phyloP scores from a whole-genome alignment of 1,140 invertebrate species.

The Lepidurus arcticus region DNA sequence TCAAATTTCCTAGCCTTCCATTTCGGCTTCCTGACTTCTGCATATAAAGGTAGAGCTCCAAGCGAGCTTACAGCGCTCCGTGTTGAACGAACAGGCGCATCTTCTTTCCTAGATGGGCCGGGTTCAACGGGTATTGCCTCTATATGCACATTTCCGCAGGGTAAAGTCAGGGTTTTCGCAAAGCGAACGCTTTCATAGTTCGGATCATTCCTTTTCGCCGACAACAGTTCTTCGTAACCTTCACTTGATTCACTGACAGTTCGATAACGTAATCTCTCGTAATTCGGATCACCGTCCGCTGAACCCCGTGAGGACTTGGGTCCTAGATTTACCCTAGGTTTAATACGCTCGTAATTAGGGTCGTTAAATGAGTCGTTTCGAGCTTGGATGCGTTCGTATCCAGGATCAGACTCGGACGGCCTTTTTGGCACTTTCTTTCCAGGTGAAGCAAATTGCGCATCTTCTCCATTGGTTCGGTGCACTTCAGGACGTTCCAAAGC shows the following conservation, averaged over 20 bases:
- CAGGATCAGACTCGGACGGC: slow-evolving; percentile 31
- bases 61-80: not conserved
- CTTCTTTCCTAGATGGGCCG: not conserved
- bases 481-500: slow-evolving; percentile 2
- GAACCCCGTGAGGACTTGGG: not conserved
- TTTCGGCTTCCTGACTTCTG: slow-evolving; percentile 29
- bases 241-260: slow-evolving; percentile 3
- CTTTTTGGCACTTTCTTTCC: slow-evolving; percentile 1
- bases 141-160: not conserved
- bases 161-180: not conserved
- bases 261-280: slow-evolving; percentile 46
- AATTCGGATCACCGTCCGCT: slow-evolving; percentile 45
- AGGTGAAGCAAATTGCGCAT: slow-evolving; percentile 24
- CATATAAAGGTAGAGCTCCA: slow-evolving; percentile 28
- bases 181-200: not conserved
- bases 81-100: not conserved
- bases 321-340: slow-evolving; percentile 4
- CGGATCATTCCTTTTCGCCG: not conserved
- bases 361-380: slow-evolving; percentile 32
- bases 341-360: slow-evolving; percentile 30
- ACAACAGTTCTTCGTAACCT: not conserved
- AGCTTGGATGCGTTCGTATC: slow-evolving; percentile 33
- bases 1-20: slow-evolving; percentile 5
- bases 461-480: slow-evolving; percentile 11
- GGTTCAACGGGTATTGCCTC: not conserved